Percentiles rank a stretch among this genome's conserved stretches.
Conservation (phyloP, 2,113 vertebrate species). For the Pristiophorus japonicus region DNA sequence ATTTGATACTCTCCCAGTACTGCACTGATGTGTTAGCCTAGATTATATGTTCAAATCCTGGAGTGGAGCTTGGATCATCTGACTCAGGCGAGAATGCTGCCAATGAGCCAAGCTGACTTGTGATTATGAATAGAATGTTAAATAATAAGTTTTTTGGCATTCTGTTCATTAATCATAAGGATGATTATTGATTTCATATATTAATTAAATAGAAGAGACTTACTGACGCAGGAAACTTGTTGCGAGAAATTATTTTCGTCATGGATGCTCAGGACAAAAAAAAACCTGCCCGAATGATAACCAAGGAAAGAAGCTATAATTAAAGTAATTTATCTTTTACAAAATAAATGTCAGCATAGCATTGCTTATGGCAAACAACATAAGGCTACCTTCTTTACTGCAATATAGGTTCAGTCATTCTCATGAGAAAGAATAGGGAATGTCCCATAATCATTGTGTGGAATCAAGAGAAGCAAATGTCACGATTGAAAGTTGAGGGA, state of each 20-base stretch:
- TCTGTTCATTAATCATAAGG: not conserved
- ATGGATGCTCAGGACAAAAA: not conserved
- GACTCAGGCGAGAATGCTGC: not conserved
- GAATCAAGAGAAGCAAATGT: not conserved
- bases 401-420: not conserved
- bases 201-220: not conserved
- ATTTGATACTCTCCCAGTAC: not conserved
- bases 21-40: not conserved
- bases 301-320: not conserved
- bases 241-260: not conserved
- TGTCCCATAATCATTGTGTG: not conserved
- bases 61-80: not conserved
- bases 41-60: not conserved
- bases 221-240: not conserved
- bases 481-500: not conserved
- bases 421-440: not conserved
- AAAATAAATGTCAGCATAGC: slow-evolving; percentile 8
- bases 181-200: not conserved
- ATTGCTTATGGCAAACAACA: not conserved
- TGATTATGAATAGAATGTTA: not conserved
- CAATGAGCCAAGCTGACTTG: not conserved
- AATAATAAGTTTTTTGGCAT: not conserved
- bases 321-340: not conserved
- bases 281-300: not conserved
- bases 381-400: not conserved